These are phyloP conservation scores for Pseudorasbora parva DNA, from an alignment of 2,113 vertebrate species.

Conservation along the genomic window DNA sequence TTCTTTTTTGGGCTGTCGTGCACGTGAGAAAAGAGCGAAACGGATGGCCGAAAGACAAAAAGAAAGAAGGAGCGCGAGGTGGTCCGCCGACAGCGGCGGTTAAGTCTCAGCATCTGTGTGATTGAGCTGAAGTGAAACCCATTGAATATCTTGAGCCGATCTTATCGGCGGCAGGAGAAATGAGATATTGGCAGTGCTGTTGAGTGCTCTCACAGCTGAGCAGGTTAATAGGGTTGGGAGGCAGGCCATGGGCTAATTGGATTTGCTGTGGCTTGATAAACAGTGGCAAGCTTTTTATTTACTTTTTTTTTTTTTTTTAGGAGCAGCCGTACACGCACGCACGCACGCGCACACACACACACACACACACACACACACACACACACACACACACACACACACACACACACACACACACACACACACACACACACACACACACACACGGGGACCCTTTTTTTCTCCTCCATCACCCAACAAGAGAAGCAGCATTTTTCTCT, in stretches of 20 bases:
- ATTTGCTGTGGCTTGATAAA: constrained; percentile 95
- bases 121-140: constrained; percentile 85
- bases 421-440: neutral
- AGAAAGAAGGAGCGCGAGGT: constrained; percentile 52
- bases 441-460: neutral
- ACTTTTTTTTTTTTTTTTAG: constrained; percentile 77
- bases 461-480: constrained; percentile 55
- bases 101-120: constrained; percentile 78
- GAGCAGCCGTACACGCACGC: neutral
- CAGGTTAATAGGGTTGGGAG: constrained; percentile 95
- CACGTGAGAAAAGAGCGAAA: neutral
- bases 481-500: constrained; percentile 64
- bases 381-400: neutral
- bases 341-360: neutral
- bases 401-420: too few species aligned
- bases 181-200: constrained; percentile 96
- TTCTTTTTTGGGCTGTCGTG: neutral
- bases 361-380: neutral
- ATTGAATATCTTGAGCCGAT: constrained; percentile 92
- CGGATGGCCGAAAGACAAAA: constrained; percentile 36
- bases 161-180: constrained; percentile 91
- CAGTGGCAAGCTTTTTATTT: constrained; percentile 79
- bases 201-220: constrained; percentile 89
- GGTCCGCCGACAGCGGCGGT: constrained; percentile 55
- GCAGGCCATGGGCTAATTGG: constrained; percentile 95